A percentile compares a stretch with the other conserved stretches of the same genome.
phyloP scores from a whole-genome alignment of 2,797 vertebrate genomes.

The Epinephelus malabaricus region DNA sequence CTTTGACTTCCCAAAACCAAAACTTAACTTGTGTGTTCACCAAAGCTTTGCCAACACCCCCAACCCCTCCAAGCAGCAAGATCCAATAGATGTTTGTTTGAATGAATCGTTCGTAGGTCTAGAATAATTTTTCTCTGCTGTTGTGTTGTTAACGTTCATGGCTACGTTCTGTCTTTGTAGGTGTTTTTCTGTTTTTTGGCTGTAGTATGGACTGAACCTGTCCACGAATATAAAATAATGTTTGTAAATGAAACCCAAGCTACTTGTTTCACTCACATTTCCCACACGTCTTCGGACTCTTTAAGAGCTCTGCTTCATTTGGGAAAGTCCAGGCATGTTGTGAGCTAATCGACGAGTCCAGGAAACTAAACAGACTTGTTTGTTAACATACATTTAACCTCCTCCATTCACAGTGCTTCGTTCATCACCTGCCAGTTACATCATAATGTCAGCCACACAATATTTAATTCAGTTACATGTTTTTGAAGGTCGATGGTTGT shows the following conservation, averaged over 20 bases:
- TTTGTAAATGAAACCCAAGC: neutral
- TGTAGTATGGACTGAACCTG: neutral
- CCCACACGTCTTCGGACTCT: slow-evolving; percentile 13
- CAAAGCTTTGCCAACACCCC: slow-evolving; percentile 54
- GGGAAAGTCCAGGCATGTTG: neutral
- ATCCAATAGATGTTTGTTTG: slow-evolving; percentile 47
- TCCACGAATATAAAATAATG: neutral
- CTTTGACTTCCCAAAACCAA: slow-evolving; percentile 61
- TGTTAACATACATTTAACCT: slow-evolving; percentile 11
- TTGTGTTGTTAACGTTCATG: slow-evolving; percentile 35
- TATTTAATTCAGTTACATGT: slow-evolving; percentile 13
- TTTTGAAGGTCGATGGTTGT: slow-evolving; percentile 42
- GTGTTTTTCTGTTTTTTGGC: slow-evolving; percentile 12
- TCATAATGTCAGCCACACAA: neutral
- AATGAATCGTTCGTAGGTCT: slow-evolving; percentile 24
- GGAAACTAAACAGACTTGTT: neutral
- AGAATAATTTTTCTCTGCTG: slow-evolving; percentile 43
- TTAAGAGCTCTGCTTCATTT: neutral
- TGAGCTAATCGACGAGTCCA: neutral
- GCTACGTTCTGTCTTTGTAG: slow-evolving; percentile 19
- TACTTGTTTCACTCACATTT: slow-evolving; percentile 1
- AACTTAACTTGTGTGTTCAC: slow-evolving; percentile 61
- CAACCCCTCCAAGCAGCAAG: slow-evolving; percentile 38
- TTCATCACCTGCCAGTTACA: neutral
- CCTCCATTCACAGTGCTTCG: slow-evolving; percentile 8